Evolutionary conservation across 1,140 invertebrate species (phyloP).

Genomic region (Littorina saxatilis): DNA sequence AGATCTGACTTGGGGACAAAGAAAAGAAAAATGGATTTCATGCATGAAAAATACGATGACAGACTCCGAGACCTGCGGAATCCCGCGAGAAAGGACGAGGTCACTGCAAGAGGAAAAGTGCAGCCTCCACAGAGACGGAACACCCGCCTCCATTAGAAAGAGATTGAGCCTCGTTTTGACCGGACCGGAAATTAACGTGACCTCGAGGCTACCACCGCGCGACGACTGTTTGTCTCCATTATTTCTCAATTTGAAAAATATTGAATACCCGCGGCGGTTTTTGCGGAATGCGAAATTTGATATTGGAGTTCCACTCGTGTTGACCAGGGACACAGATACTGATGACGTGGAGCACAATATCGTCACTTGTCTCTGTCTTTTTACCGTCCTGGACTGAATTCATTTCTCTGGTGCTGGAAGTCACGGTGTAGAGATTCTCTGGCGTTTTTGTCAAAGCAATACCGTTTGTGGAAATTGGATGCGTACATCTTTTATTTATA

Average conservation of each 20-base stretch:
- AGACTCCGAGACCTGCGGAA: background rate
- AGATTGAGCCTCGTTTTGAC: conserved; percentile 13
- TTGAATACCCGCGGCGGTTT: background rate
- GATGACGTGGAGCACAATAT: conserved; percentile 17
- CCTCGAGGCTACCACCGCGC: background rate
- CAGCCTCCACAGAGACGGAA: background rate
- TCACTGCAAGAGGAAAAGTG: background rate
- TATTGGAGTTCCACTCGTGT: background rate
- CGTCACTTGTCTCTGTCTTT: conserved; percentile 9
- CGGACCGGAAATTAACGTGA: conserved; percentile 29
- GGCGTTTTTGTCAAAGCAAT: too few relatives aligned
- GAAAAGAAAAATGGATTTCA: background rate
- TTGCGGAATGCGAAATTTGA: background rate
- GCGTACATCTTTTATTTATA: too few relatives aligned
- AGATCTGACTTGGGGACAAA: too few relatives aligned
- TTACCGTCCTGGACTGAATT: background rate
- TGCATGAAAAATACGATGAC: conserved; percentile 5
- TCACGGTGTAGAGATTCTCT: too few relatives aligned
- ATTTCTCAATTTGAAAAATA: conserved; percentile 25
- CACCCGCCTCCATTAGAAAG: conserved; percentile 3
- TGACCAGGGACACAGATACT: conserved; percentile 1
- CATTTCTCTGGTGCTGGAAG: background rate
- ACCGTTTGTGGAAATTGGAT: too few relatives aligned
- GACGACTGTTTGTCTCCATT: conserved; percentile 22
- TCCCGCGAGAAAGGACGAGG: background rate